These are phyloP conservation scores for Neuroscelio doddi DNA, from an alignment of 2,888 invertebrate species.

Conservation along the genomic window DNA sequence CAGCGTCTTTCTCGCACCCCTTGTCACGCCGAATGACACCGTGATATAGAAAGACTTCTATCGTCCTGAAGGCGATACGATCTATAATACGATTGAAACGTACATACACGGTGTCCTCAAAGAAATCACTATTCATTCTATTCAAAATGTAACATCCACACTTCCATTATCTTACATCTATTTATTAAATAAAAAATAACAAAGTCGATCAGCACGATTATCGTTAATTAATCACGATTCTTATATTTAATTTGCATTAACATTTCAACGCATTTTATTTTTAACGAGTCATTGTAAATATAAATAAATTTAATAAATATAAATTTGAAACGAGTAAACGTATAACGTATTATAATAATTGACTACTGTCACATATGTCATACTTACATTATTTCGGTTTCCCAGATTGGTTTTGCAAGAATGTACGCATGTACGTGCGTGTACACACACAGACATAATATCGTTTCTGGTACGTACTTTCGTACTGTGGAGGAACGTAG, in stretches of 20 bases:
- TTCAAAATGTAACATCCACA: too few species aligned
- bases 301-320: too few species aligned
- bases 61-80: conserved; percentile 50
- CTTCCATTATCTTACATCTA: too few species aligned
- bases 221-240: too few species aligned
- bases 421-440: not conserved
- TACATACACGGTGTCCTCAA: conserved; percentile 43
- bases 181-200: too few species aligned
- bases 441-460: conserved; percentile 13
- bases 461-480: conserved; percentile 22
- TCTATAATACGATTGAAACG: conserved; percentile 55
- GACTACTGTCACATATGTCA: not conserved
- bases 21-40: conserved; percentile 53
- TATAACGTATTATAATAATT: not conserved
- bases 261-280: too few species aligned
- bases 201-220: too few species aligned
- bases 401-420: too few species aligned
- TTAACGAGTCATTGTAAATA: too few species aligned
- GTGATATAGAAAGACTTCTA: conserved; percentile 49
- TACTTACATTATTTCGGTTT: not conserved
- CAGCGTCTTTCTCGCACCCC: conserved; percentile 26
- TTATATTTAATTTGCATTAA: too few species aligned
- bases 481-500: conserved; percentile 22
- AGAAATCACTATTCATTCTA: too few species aligned
- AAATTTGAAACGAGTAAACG: too few species aligned